phyloP scores from a whole-genome alignment of 2,113 vertebrate genomes.

The Phylloscopus trochilus region DNA sequence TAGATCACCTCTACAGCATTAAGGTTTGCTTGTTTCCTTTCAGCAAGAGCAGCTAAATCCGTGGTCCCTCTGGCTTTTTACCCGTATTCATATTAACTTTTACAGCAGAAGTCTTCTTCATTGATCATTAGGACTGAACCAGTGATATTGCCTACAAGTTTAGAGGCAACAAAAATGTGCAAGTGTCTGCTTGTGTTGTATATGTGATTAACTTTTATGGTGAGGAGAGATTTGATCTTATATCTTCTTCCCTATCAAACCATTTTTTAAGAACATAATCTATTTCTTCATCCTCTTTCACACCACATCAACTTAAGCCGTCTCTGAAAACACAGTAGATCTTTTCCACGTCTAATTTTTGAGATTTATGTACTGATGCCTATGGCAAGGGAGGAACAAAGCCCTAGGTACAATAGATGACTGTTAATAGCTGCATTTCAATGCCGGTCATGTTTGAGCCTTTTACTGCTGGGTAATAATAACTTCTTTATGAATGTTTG shows the following conservation, averaged over 20 bases:
- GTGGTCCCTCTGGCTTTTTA: not conserved
- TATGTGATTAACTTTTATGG: not conserved
- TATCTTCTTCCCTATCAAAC: not conserved
- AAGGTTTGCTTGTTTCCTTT: not conserved
- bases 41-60: not conserved
- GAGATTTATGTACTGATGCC: not conserved
- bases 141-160: not conserved
- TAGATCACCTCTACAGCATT: not conserved
- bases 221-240: not conserved
- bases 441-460: not conserved
- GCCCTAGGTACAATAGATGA: not conserved
- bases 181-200: not conserved
- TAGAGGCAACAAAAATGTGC: not conserved
- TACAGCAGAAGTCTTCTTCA: not conserved
- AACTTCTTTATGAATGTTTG: slow-evolving; percentile 44
- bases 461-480: slow-evolving; percentile 24
- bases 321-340: not conserved
- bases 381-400: not conserved
- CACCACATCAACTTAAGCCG: not conserved
- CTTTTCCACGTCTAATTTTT: not conserved
- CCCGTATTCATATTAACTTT: not conserved
- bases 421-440: not conserved
- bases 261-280: not conserved
- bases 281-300: not conserved
- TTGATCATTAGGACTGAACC: not conserved